A percentile compares a stretch with the other conserved stretches of the same genome.
These are phyloP conservation scores for Poeciliopsis infans DNA, from an alignment of 2,797 vertebrate genomes.

Conservation along the genomic window DNA sequence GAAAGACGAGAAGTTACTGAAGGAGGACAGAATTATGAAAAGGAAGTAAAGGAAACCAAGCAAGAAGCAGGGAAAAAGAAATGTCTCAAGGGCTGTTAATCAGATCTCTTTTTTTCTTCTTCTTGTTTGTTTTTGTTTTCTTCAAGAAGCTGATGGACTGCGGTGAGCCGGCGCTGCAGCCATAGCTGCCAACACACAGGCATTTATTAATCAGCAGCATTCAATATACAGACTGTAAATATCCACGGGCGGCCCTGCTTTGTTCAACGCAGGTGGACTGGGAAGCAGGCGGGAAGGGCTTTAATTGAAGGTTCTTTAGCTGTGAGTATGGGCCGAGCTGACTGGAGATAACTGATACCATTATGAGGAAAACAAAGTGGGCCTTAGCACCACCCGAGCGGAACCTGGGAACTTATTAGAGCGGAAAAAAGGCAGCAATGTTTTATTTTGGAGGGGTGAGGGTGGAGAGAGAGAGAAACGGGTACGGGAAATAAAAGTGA, in stretches of 20 bases:
- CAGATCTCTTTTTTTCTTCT: constrained; percentile 39
- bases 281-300: constrained; percentile 59
- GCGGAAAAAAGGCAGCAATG: not conserved
- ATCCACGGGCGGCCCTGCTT: constrained; percentile 69
- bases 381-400: constrained; percentile 52
- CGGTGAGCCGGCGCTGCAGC: constrained; percentile 35
- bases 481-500: constrained; percentile 5
- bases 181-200: constrained; percentile 34
- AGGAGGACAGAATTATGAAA: not conserved
- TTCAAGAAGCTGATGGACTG: constrained; percentile 58
- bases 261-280: constrained; percentile 64
- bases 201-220: constrained; percentile 66
- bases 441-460: constrained; percentile 19
- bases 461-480: not conserved
- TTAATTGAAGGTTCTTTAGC: constrained; percentile 82
- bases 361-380: constrained; percentile 70
- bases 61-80: constrained; percentile 11
- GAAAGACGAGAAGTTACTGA: not conserved
- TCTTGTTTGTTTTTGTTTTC: constrained; percentile 22
- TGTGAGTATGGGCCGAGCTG: constrained; percentile 70
- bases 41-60: constrained; percentile 12
- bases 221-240: constrained; percentile 68
- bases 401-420: constrained; percentile 46
- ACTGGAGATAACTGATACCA: constrained; percentile 70
- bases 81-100: constrained; percentile 39